phyloP scores from a whole-genome alignment of 2,113 vertebrate genomes.

The Cygnus buccinator region DNA sequence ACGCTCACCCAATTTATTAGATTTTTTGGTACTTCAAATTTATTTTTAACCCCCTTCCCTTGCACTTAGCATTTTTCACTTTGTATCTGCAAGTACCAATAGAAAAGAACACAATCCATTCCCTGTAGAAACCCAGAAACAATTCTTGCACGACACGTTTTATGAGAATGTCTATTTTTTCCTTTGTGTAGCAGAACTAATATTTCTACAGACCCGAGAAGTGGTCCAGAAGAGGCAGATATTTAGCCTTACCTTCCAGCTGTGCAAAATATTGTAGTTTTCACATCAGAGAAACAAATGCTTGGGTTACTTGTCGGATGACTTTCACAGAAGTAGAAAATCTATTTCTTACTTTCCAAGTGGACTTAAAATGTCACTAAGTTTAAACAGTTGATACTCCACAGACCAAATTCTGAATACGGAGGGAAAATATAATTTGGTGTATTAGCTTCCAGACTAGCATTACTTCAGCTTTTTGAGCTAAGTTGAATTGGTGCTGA shows the following conservation, averaged over 20 bases:
- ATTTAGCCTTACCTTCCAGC: background rate
- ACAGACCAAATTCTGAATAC: background rate
- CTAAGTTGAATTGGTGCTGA: background rate
- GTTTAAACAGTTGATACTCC: conserved; percentile 3
- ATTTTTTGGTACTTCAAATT: conserved; percentile 36
- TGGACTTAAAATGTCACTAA: background rate
- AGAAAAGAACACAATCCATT: background rate
- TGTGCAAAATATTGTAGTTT: conserved; percentile 33
- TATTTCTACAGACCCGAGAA: background rate
- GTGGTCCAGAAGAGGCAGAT: background rate
- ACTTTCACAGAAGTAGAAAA: conserved; percentile 37
- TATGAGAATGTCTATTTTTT: background rate
- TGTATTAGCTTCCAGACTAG: background rate
- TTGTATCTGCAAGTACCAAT: background rate
- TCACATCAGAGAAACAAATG: conserved; percentile 5
- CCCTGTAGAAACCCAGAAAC: background rate
- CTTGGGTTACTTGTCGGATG: background rate
- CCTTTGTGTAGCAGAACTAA: background rate
- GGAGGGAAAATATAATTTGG: background rate
- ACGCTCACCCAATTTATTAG: conserved; percentile 42
- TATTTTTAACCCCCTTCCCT: background rate
- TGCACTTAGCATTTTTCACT: background rate
- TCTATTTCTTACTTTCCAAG: conserved; percentile 2
- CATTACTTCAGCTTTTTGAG: background rate
- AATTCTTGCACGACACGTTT: background rate